A percentile compares a stretch with the other conserved stretches of the same genome.
These are phyloP conservation scores for Zelleria hepariella DNA, from an alignment of 2,888 invertebrate genomes.

Conservation along the genomic window DNA sequence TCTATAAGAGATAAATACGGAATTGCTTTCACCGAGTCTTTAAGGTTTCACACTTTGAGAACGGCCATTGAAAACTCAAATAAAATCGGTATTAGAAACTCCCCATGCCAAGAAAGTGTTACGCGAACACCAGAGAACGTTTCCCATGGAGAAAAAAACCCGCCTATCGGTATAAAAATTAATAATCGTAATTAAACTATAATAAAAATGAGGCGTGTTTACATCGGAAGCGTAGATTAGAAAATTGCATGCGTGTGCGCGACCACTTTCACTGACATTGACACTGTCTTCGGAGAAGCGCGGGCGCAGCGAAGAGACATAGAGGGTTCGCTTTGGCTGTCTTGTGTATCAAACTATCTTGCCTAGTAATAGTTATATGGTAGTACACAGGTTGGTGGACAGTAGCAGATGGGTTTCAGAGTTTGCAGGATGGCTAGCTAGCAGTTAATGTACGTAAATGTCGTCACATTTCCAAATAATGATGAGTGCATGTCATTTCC, in stretches of 20 bases:
- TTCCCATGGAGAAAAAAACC: neutral
- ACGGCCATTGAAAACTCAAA: neutral
- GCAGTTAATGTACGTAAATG: no score
- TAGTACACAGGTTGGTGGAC: no score
- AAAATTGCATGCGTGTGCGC: constrained; percentile 38
- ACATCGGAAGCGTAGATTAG: constrained; percentile 38
- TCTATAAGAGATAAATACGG: no score
- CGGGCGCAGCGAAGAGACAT: neutral
- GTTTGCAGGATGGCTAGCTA: no score
- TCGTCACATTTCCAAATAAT: no score
- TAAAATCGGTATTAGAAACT: neutral
- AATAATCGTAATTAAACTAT: neutral
- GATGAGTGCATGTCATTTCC: no score
- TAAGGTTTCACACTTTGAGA: no score
- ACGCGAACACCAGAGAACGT: neutral
- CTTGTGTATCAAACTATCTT: neutral
- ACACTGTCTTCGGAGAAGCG: constrained; percentile 9
- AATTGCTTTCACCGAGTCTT: no score
- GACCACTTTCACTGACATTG: constrained; percentile 55
- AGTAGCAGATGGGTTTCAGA: no score
- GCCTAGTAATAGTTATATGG: no score
- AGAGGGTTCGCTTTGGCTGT: neutral
- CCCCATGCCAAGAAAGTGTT: neutral
- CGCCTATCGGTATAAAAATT: neutral
- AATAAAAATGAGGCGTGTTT: neutral